These are phyloP conservation scores for Ernsta delagoae DNA, from an alignment of 2,888 invertebrate species.

Conservation along the genomic window DNA sequence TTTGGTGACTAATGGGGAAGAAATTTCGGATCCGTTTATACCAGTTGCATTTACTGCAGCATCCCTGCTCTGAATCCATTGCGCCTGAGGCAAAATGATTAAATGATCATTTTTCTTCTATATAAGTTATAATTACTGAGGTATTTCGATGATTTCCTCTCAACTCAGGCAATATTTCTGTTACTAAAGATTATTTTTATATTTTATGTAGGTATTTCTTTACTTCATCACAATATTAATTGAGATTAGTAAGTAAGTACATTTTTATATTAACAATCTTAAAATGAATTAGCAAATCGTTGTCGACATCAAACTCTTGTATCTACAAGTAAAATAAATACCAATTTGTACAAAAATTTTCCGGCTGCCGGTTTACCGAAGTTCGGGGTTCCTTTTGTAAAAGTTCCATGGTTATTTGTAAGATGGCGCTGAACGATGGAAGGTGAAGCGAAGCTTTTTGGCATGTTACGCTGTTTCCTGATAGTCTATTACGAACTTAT, in stretches of 20 bases:
- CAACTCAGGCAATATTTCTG: too few species aligned
- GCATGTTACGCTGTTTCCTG: too few species aligned
- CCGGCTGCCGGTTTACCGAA: neutral
- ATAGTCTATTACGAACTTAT: too few species aligned
- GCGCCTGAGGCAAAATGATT: constrained; percentile 26
- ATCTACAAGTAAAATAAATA: too few species aligned
- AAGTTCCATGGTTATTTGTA: constrained; percentile 41
- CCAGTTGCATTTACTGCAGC: constrained; percentile 21
- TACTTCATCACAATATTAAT: too few species aligned
- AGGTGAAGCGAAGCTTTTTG: neutral
- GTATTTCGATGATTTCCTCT: constrained; percentile 7
- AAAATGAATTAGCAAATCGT: too few species aligned
- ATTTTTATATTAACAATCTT: too few species aligned
- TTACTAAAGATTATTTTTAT: too few species aligned
- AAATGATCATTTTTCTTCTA: constrained; percentile 19
- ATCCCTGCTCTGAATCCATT: constrained; percentile 18
- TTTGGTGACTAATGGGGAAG: constrained; percentile 34
- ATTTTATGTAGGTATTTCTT: too few species aligned
- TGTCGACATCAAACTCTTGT: too few species aligned
- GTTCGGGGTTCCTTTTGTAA: constrained; percentile 1
- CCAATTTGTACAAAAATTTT: neutral
- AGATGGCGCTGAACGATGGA: constrained; percentile 45
- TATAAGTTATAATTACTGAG: constrained; percentile 20
- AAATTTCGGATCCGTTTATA: constrained; percentile 29
- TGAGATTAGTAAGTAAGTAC: too few species aligned